phyloP scores from a whole-genome alignment of 2,888 invertebrate species.

The Aphodius granarius region DNA sequence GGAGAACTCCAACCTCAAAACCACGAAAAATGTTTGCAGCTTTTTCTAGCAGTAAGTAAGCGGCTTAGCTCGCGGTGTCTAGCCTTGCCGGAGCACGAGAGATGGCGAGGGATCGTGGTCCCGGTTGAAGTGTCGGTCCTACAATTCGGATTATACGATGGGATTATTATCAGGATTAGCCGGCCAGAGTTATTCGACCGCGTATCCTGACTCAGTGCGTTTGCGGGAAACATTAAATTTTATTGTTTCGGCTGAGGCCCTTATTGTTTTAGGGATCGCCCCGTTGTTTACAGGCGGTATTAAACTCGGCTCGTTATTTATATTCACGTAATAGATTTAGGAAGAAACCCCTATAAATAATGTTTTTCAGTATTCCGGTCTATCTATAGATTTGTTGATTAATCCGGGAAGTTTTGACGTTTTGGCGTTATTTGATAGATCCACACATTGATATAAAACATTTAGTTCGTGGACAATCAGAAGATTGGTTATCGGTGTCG shows the following conservation, averaged over 20 bases:
- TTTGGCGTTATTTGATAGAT: no score
- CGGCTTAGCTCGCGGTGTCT: not conserved
- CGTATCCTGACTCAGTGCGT: conserved; percentile 1
- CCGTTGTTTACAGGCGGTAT: conserved; percentile 7
- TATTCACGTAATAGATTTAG: not conserved
- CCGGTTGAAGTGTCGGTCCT: not conserved
- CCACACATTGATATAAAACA: not conserved
- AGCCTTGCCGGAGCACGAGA: not conserved
- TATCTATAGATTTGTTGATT: no score
- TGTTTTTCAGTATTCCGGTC: no score
- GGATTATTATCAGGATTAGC: conserved; percentile 19
- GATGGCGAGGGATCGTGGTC: not conserved
- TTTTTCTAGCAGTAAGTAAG: not conserved
- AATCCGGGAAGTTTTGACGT: no score
- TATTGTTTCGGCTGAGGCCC: conserved; percentile 6
- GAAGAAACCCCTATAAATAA: not conserved
- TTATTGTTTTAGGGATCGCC: not conserved
- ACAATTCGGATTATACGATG: conserved; percentile 18
- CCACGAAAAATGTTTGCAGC: not conserved
- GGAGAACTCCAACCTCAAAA: not conserved
- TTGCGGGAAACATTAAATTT: conserved; percentile 16
- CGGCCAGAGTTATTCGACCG: conserved; percentile 16
- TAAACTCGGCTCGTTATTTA: not conserved
- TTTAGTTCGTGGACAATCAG: not conserved
- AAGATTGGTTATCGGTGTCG: not conserved